Base-by-base conservation (phyloP, 2,888 invertebrate genomes). In the Sphaerophoria taeniata region DNA sequence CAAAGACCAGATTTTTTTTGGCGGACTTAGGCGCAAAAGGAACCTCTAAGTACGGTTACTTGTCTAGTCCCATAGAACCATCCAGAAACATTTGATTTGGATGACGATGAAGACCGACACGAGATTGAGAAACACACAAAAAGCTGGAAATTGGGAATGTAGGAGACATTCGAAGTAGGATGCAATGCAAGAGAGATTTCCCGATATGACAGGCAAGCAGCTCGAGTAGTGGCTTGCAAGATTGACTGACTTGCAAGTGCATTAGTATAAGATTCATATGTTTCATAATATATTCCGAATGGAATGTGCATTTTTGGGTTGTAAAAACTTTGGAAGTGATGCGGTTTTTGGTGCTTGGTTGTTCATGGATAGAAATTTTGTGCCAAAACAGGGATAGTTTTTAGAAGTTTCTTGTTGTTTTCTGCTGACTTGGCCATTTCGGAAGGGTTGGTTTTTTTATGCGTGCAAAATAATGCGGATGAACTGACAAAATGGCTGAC, bases 141-240 rank as follows among this genome's bases (percentile, higher is more conserved):
- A 65, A 75, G 56, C 56, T 65, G 75, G 36, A 58, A 67, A 53
- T 67, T 53, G 51, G 60, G 55, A 74, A 71, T 67, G 47, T 31
- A 71, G 70, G 75, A 71, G 70, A 53, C 58, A 61, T 49, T 61
- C 36, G 63, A 63, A 75, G 71, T 14, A 60, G 43, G 63, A 67
- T 81, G 65, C 75, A 81, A 67, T 81, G 65, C 75, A 81, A 77
- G 51, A 45, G 65, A 51, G 53, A 65, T 78, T 78, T 78, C 78
- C 72, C 72, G 55, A 43, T 24, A 58, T 72, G 65, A 78, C 78
- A 78, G 78, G 78, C 58, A 51, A 78, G 31, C 78, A 78, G 78
- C 72, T 73, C 63, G 33, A 14, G 53, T 56, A 65, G 73, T 74
- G 63, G 63, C 39, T 53, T 67, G 36, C 65, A 65, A 49, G 34